Evolutionary conservation across 2,113 vertebrate species (phyloP).

Genomic region (Pterocles burchelli): DNA sequence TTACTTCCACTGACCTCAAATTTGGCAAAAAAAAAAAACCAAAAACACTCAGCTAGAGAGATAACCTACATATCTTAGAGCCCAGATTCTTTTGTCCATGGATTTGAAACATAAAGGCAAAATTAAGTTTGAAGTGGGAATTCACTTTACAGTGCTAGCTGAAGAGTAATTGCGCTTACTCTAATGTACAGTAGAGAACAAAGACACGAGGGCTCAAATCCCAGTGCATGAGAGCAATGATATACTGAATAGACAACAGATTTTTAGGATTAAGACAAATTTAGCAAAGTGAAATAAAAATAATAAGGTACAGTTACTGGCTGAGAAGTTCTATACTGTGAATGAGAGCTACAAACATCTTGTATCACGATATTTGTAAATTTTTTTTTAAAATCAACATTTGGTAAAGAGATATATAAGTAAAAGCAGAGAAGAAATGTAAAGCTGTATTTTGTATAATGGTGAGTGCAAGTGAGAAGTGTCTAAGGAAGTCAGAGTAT

Average conservation of each 20-base stretch:
- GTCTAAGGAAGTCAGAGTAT: not conserved
- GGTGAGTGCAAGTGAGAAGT: not conserved
- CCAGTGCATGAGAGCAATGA: not conserved
- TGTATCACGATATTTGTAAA: not conserved
- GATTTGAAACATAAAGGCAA: not conserved
- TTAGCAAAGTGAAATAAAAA: not conserved
- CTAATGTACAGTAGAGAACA: not conserved
- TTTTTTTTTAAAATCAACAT: not conserved
- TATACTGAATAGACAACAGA: not conserved
- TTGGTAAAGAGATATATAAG: not conserved
- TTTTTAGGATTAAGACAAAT: not conserved
- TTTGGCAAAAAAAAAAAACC: not conserved
- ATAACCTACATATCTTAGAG: slow-evolving; percentile 20
- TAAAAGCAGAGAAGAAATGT: not conserved
- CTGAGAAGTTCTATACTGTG: not conserved
- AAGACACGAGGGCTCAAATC: not conserved
- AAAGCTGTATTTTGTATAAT: not conserved
- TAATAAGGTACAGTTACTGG: not conserved
- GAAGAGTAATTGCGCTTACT: not conserved
- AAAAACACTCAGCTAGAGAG: not conserved
- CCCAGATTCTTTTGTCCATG: slow-evolving; percentile 19
- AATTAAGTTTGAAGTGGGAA: slow-evolving; percentile 1
- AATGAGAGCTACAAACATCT: not conserved
- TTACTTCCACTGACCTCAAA: slow-evolving; percentile 23
- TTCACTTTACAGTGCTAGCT: not conserved